Evolutionary conservation across 2,113 vertebrate genomes (phyloP).

Genomic region (Catharus minimus): DNA sequence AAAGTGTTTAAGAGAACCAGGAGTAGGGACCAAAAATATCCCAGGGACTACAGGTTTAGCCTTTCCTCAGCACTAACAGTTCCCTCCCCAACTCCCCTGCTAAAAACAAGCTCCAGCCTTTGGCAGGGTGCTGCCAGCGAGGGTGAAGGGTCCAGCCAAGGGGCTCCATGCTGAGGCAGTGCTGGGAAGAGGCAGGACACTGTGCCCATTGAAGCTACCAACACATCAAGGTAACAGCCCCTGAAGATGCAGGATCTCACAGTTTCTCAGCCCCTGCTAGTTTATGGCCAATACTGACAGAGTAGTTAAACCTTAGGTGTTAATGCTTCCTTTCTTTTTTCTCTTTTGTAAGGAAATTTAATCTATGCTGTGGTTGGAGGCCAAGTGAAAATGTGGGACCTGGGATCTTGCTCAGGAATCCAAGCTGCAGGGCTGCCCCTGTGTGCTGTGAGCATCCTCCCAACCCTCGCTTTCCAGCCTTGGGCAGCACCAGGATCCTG

Average conservation of each 20-base stretch:
- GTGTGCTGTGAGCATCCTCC: not conserved
- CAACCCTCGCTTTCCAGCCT: not conserved
- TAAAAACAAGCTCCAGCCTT: not conserved
- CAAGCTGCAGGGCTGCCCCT: not conserved
- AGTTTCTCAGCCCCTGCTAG: not conserved
- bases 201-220: no score
- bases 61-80: not conserved
- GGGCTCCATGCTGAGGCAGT: not conserved
- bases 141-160: rapidly evolving
- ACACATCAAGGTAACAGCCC: not conserved
- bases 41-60: not conserved
- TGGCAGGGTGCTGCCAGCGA: not conserved
- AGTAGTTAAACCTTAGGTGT: not conserved
- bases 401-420: not conserved
- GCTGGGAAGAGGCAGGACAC: not conserved
- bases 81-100: not conserved
- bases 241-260: not conserved
- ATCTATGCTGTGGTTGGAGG: not conserved
- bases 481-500: not conserved
- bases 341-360: not conserved
- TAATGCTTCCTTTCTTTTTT: not conserved
- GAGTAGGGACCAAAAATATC: not conserved
- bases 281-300: not conserved
- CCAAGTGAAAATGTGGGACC: not conserved
- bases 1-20: not conserved